These are phyloP conservation scores for Antennarius striatus DNA, from an alignment of 2,113 vertebrate species.

Conservation along the genomic window DNA sequence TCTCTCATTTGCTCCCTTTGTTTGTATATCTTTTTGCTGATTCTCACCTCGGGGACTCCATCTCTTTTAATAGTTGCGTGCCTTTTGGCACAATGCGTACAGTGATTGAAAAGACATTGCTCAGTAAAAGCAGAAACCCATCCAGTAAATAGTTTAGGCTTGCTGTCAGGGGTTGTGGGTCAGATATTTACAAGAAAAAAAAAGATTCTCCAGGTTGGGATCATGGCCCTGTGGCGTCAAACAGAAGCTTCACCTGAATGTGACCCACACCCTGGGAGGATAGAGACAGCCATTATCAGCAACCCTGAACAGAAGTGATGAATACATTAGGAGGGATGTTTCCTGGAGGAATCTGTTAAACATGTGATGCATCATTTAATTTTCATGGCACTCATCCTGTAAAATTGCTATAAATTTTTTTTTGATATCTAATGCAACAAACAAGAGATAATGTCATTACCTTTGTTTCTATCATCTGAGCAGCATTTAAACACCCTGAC, in stretches of 20 bases:
- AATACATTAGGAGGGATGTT: background rate
- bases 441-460: too few species aligned
- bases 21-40: conserved; percentile 69
- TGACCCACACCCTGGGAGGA: conserved; percentile 38
- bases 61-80: conserved; percentile 65
- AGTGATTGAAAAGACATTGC: conserved; percentile 23
- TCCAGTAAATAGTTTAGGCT: conserved; percentile 27
- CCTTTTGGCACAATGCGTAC: conserved; percentile 51
- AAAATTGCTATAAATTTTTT: too few species aligned
- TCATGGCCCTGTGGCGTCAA: conserved; percentile 59
- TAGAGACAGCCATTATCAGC: conserved; percentile 39
- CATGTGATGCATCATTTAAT: too few species aligned
- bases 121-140: conserved; percentile 38
- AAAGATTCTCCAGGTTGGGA: conserved; percentile 34
- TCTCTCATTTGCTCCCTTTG: conserved; percentile 58
- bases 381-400: too few species aligned
- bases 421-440: too few species aligned
- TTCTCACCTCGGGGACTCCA: conserved; percentile 51
- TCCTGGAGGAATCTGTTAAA: too few species aligned
- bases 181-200: conserved; percentile 32
- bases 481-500: too few species aligned
- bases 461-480: too few species aligned
- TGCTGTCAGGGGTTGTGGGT: conserved; percentile 56
- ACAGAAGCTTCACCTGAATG: conserved; percentile 64
- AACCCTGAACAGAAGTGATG: conserved; percentile 21